Percentiles rank a stretch among this genome's conserved stretches.
Evolutionary conservation across 2,888 invertebrate species (phyloP).

Genomic region (Pristionchus maxplancki): DNA sequence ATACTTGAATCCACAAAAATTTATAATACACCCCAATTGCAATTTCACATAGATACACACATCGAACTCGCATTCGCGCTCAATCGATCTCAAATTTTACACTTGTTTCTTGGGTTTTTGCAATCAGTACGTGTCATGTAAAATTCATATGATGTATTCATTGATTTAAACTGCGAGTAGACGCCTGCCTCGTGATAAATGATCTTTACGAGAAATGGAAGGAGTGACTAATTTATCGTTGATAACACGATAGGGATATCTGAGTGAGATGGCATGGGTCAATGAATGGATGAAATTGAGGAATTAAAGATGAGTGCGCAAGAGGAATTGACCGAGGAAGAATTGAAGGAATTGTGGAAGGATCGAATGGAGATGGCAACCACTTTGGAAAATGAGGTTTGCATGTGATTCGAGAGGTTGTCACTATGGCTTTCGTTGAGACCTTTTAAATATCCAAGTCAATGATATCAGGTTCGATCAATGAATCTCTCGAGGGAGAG

Average conservation of each 20-base stretch:
- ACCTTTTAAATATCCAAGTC: background rate
- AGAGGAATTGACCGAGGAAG: slow-evolving; percentile 4
- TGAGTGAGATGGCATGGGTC: background rate
- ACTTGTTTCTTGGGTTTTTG: background rate
- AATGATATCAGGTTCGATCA: background rate
- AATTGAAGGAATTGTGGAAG: slow-evolving; percentile 37
- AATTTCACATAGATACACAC: background rate
- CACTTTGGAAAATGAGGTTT: background rate
- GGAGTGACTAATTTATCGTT: background rate
- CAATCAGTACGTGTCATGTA: background rate
- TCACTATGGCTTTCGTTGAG: too few species aligned
- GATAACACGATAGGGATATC: slow-evolving; percentile 36
- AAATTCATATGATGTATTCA: background rate
- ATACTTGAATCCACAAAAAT: background rate
- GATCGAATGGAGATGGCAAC: background rate
- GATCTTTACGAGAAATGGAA: background rate
- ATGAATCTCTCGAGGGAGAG: slow-evolving; percentile 39
- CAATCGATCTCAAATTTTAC: background rate
- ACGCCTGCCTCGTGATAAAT: background rate
- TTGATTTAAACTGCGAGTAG: background rate
- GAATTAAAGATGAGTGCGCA: background rate
- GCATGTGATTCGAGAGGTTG: background rate
- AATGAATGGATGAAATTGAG: background rate
- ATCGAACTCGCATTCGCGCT: too few species aligned
- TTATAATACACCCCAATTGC: background rate